phyloP scores from a whole-genome alignment of 1,140 invertebrate species.

The Pseudoatta argentina region DNA sequence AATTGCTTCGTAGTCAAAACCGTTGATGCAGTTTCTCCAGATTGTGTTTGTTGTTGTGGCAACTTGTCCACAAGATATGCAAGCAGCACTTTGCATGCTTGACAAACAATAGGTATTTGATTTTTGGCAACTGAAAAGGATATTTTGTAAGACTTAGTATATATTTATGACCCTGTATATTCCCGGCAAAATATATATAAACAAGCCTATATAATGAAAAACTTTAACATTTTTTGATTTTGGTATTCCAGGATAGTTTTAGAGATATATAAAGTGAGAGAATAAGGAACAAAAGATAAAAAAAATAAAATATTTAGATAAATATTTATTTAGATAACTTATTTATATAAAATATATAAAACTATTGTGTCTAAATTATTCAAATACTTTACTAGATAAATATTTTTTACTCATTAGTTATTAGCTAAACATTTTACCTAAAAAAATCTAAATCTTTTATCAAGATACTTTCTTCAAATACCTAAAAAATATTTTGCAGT shows the following conservation, averaged over 20 bases:
- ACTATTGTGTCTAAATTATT: neutral
- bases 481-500: neutral
- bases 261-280: neutral
- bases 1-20: constrained; percentile 87
- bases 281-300: no score
- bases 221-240: neutral
- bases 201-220: neutral
- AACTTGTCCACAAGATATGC: constrained; percentile 87
- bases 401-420: neutral
- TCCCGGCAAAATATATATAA: neutral
- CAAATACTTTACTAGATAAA: neutral
- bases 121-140: constrained; percentile 88
- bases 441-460: neutral
- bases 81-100: constrained; percentile 88
- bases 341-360: neutral
- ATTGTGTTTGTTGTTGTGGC: constrained; percentile 79
- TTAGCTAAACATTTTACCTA: neutral
- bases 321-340: neutral
- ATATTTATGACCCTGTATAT: neutral
- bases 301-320: neutral
- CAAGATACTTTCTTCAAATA: neutral
- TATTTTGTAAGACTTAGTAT: neutral
- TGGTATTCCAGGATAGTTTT: neutral
- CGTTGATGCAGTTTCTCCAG: constrained; percentile 79
- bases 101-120: constrained; percentile 87